Conservation (phyloP, 2,888 invertebrate species). For the Ormia ochracea region DNA sequence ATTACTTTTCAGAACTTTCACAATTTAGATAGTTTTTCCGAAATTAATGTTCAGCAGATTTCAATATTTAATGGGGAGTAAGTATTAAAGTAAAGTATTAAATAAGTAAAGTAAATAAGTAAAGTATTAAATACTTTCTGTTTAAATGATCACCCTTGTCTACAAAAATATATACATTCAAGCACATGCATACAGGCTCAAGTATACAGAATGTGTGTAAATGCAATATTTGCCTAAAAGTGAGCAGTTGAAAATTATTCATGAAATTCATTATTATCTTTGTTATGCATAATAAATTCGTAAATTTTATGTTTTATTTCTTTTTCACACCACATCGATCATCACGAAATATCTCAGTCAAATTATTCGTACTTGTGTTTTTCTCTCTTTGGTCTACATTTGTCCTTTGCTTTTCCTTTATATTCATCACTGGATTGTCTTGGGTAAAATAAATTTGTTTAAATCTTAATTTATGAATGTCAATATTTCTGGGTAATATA, state of each 20-base stretch:
- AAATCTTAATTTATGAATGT: conserved; percentile 50
- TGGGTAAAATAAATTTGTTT: conserved; percentile 28
- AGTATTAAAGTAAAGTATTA: too few species aligned
- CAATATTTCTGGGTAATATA: conserved; percentile 57
- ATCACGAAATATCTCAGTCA: conserved; percentile 1
- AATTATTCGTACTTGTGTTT: neutral
- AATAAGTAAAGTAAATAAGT: too few species aligned
- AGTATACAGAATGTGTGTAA: neutral
- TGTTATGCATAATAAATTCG: conserved; percentile 48
- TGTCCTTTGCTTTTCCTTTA: neutral
- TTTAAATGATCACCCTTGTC: too few species aligned
- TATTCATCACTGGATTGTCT: conserved; percentile 20
- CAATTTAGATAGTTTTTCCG: too few species aligned
- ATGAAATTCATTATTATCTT: conserved; percentile 53
- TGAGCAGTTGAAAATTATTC: conserved; percentile 1
- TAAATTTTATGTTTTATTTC: conserved; percentile 16
- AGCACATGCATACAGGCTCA: neutral
- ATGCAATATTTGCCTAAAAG: neutral
- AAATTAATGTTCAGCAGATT: too few species aligned
- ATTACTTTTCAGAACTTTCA: too few species aligned
- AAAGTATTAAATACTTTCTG: too few species aligned
- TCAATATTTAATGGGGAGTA: too few species aligned
- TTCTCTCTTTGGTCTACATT: neutral
- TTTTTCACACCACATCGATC: conserved; percentile 26
- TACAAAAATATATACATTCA: too few species aligned